Evolutionary conservation across 2,888 invertebrate genomes (phyloP).

Genomic region (Drosophila mayaguana): DNA sequence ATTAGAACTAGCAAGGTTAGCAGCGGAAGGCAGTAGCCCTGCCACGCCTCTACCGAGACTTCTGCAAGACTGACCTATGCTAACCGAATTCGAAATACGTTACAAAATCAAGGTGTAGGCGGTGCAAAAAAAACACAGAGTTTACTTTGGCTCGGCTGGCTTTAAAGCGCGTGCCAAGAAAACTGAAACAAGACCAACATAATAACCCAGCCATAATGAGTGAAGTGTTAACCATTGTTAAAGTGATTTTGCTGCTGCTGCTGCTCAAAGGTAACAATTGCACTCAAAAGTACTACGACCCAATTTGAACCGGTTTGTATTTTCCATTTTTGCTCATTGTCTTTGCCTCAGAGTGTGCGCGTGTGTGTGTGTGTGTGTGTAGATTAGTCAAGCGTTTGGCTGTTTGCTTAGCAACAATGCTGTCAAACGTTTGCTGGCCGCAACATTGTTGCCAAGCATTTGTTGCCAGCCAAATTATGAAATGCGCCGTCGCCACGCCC

Average conservation of each 20-base stretch:
- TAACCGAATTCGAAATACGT: constrained; percentile 67
- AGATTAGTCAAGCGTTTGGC: constrained; percentile 31
- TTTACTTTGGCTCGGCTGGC: not conserved
- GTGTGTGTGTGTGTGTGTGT: constrained; percentile 2
- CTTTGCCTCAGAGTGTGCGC: not conserved
- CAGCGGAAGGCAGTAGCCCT: constrained; percentile 47
- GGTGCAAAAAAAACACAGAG: constrained; percentile 3
- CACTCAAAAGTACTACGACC: constrained; percentile 83
- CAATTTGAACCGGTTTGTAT: constrained; percentile 82
- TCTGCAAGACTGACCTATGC: constrained; percentile 63
- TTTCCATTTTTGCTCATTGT: constrained; percentile 44
- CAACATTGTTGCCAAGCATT: constrained; percentile 59
- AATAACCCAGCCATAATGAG: constrained; percentile 70
- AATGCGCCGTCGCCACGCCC: constrained; percentile 26
- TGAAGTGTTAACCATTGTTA: constrained; percentile 50
- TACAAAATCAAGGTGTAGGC: constrained; percentile 64
- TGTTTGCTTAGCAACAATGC: constrained; percentile 46
- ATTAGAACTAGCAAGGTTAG: constrained; percentile 71
- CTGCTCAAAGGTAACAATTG: constrained; percentile 78
- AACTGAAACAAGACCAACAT: constrained; percentile 66
- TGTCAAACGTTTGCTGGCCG: constrained; percentile 26
- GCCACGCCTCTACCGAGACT: constrained; percentile 22
- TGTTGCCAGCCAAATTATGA: constrained; percentile 72
- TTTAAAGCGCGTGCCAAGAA: constrained; percentile 73
- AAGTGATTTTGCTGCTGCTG: constrained; percentile 26